Evolutionary conservation across 1,140 invertebrate species (phyloP), one percentile per base, ranked within the genome.

Genomic region (Macrobrachium rosenbergii): DNA sequence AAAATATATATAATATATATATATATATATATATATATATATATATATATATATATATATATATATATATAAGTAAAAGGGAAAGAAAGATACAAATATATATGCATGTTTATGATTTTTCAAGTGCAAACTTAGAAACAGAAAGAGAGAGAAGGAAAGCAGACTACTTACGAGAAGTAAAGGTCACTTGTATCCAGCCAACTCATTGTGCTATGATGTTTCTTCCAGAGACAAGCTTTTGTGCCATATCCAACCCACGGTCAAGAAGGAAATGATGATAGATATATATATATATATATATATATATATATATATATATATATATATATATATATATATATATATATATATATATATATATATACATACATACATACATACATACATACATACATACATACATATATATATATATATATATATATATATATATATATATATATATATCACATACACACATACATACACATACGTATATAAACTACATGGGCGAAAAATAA

Each of bases 381-480:
- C 6, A 64, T n/a, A n/a, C 21, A 64, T 14, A 64, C 21, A 64
- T 6, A 64, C 12, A 23, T n/a, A 64, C 12, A 64, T n/a, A 14
- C 19, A 67, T 67, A 67, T 67, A 67, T 67, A 67, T 67, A 69
- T 69, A 69, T 69, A 69, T n/a, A 69, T 69, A 69, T 69, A 69
- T 69, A 69, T 69, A 69, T n/a, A 69, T 69, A 69, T 69, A 69
- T n/a, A n/a, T n/a, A n/a, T n/a, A n/a, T n/a, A n/a, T n/a, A n/a
- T n/a, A n/a, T n/a, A n/a, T n/a, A n/a, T 69, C n/a, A 69, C 19
- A 69, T 69, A 69, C 19, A 69, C 19, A 69, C 19, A 69, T 69
- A 69, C 19, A 69, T 69, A 69, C 19, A 69, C 19, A 69, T 69
- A 69, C 19, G 28, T n/a, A 69, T 69, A 69, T 69, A 69, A n/a